Evolutionary conservation across 2,113 vertebrate species (phyloP).

Genomic region (Chloroceryle aenea): DNA sequence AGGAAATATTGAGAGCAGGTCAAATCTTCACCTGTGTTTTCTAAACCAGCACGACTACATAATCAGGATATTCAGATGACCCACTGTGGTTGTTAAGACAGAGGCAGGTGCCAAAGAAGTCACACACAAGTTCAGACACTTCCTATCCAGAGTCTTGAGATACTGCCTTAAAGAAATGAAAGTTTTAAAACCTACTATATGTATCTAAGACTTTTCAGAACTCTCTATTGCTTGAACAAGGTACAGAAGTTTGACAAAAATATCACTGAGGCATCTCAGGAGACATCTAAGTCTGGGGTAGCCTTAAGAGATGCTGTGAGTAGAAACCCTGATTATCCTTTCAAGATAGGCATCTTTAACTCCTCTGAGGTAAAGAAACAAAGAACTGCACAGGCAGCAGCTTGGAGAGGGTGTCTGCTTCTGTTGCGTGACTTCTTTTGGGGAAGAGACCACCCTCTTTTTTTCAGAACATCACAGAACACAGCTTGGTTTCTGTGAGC

Average conservation of each 20-base stretch:
- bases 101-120: not conserved
- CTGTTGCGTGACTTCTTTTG: not conserved
- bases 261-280: not conserved
- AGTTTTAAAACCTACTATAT: not conserved
- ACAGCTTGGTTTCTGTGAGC: constrained; percentile 49
- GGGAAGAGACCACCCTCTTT: not conserved
- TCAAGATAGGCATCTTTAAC: not conserved
- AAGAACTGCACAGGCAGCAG: not conserved
- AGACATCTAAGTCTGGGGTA: not conserved
- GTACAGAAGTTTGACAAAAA: not conserved
- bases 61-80: not conserved
- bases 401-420: not conserved
- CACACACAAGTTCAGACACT: not conserved
- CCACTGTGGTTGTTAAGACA: not conserved
- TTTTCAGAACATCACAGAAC: not conserved
- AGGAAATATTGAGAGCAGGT: not conserved
- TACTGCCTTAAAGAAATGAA: not conserved
- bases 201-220: not conserved
- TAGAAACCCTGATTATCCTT: not conserved
- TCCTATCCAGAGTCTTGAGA: not conserved
- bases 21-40: not conserved
- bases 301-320: not conserved
- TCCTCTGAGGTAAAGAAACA: not conserved
- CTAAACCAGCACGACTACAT: not conserved
- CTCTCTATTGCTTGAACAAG: not conserved